A percentile compares a stretch with the other conserved stretches of the same genome.
These are phyloP conservation scores for Battus philenor DNA, from an alignment of 1,140 invertebrate genomes.

Conservation along the genomic window DNA sequence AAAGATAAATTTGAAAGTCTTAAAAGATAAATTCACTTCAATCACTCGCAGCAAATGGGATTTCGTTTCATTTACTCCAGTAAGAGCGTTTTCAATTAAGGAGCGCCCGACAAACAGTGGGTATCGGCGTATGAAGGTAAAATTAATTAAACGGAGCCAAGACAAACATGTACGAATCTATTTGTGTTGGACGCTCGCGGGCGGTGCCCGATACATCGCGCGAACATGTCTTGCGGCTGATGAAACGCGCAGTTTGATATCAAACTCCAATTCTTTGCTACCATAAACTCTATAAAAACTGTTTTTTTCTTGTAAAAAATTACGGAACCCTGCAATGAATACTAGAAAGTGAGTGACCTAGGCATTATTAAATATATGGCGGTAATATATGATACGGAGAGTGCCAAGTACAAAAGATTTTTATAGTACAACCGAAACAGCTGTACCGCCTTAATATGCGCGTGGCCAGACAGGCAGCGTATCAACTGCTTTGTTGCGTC, in stretches of 20 bases:
- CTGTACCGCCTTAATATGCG: no score
- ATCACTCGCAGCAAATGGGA: constrained; percentile 72
- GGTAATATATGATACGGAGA: no score
- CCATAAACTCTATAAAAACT: not conserved
- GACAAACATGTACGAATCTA: constrained; percentile 73
- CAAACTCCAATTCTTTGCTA: not conserved
- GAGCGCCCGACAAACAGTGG: constrained; percentile 66
- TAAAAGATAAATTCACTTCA: constrained; percentile 74
- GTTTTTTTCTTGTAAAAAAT: no score
- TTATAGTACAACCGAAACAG: no score
- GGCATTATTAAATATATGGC: no score
- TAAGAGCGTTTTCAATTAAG: constrained; percentile 75
- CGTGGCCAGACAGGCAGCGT: no score
- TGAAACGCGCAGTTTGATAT: no score
- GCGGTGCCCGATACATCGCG: constrained; percentile 28
- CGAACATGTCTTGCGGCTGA: not conserved
- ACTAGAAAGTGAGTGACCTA: no score
- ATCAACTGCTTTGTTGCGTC: no score
- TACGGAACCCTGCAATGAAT: no score
- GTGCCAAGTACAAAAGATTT: no score
- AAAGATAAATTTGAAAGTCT: constrained; percentile 72
- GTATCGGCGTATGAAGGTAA: constrained; percentile 74
- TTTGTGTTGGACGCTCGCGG: constrained; percentile 64
- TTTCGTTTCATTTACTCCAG: constrained; percentile 72
- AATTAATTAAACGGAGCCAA: constrained; percentile 74